A percentile compares a stretch with the other conserved stretches of the same genome.
These are phyloP conservation scores for Drosophila seguyi DNA, from an alignment of 1,140 invertebrate species.

Conservation along the genomic window DNA sequence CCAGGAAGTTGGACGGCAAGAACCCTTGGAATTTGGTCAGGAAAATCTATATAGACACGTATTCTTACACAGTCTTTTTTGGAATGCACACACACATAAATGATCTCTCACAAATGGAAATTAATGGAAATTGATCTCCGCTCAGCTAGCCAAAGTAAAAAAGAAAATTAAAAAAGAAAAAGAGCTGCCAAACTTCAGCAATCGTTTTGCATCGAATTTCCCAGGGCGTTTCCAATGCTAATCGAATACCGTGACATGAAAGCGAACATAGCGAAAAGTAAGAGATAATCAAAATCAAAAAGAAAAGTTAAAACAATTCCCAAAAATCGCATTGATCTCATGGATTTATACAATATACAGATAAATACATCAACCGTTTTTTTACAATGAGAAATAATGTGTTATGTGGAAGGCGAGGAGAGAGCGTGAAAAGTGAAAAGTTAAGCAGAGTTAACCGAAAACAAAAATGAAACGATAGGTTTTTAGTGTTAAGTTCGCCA, in stretches of 20 bases:
- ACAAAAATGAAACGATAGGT: constrained; percentile 54
- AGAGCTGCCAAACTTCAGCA: constrained; percentile 40
- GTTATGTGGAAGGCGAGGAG: constrained; percentile 10
- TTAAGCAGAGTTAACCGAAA: constrained; percentile 37
- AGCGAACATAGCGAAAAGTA: constrained; percentile 53
- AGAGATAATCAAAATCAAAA: constrained; percentile 51
- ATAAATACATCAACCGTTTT: constrained; percentile 58
- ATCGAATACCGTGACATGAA: constrained; percentile 65
- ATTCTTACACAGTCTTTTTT: constrained; percentile 50
- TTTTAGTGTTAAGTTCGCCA: constrained; percentile 70
- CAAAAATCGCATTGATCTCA: constrained; percentile 85
- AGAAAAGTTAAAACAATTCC: constrained; percentile 78
- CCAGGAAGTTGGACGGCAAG: constrained; percentile 52
- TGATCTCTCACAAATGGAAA: constrained; percentile 74
- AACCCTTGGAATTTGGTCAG: constrained; percentile 38
- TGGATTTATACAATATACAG: constrained; percentile 77
- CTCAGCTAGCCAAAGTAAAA: constrained; percentile 72
- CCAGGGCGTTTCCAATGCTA: constrained; percentile 75
- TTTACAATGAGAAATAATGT: constrained; percentile 66
- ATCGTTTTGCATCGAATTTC: constrained; percentile 50
- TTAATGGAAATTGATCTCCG: constrained; percentile 75
- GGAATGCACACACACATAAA: constrained; percentile 64
- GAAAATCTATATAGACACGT: constrained; percentile 4
- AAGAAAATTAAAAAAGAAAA: constrained; percentile 1
- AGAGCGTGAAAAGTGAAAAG: constrained; percentile 10